Evolutionary conservation across 2,888 invertebrate species (phyloP).

Genomic region (Marasmarcha lunaedactyla): DNA sequence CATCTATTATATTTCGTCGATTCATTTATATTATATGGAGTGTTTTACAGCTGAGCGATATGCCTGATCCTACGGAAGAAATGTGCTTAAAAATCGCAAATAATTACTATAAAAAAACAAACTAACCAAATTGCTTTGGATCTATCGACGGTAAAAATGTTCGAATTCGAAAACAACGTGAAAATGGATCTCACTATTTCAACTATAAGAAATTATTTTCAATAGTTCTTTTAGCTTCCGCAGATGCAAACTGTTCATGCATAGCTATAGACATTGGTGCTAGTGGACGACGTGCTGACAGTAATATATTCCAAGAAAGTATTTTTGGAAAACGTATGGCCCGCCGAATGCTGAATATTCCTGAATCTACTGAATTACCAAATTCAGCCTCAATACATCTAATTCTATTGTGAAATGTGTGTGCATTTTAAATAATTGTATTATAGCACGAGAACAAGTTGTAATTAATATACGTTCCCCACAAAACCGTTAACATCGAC

Average conservation of each 20-base stretch:
- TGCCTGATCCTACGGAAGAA: background rate
- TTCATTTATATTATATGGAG: conserved; percentile 1
- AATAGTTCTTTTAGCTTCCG: conserved; percentile 12
- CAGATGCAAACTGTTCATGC: conserved; percentile 13
- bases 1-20: too few species aligned
- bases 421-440: conserved; percentile 12
- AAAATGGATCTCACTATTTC: conserved; percentile 14
- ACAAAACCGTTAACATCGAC: too few species aligned
- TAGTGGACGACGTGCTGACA: conserved; percentile 5
- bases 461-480: too few species aligned
- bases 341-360: conserved; percentile 7
- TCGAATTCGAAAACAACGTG: conserved; percentile 4
- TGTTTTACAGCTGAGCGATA: background rate
- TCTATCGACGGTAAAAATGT: background rate
- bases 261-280: conserved; percentile 11
- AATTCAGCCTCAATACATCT: conserved; percentile 7
- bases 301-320: conserved; percentile 10
- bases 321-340: conserved; percentile 8
- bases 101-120: background rate
- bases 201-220: conserved; percentile 15
- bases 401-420: conserved; percentile 10
- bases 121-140: background rate
- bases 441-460: background rate
- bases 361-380: conserved; percentile 8
- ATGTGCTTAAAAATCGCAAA: background rate